phyloP scores from a whole-genome alignment of 2,888 invertebrate species.

The Eupithecia centaureata region DNA sequence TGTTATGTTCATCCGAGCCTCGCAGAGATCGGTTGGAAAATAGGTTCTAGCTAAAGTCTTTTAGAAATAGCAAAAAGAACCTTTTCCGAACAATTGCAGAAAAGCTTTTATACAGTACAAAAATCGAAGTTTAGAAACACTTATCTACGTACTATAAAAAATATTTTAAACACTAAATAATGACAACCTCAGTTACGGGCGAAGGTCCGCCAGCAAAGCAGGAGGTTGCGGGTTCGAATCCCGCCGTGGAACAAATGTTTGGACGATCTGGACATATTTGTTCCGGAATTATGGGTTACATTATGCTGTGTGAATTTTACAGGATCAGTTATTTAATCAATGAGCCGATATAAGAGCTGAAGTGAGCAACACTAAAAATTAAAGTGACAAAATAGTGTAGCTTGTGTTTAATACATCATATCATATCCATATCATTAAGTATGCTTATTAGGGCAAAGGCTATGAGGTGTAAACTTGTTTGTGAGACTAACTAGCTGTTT shows the following conservation, averaged over 20 bases:
- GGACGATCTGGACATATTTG: too few species aligned
- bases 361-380: not conserved
- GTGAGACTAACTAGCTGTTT: not conserved
- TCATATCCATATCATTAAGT: not conserved
- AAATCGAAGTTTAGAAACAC: not conserved
- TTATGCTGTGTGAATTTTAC: too few species aligned
- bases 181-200: too few species aligned
- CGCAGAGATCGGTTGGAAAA: conserved; percentile 14
- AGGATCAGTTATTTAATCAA: too few species aligned
- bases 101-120: not conserved
- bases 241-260: too few species aligned
- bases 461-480: not conserved
- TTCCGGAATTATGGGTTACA: too few species aligned
- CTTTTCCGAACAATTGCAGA: not conserved
- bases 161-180: too few species aligned
- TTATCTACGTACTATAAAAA: not conserved
- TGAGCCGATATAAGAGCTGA: too few species aligned
- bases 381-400: too few species aligned
- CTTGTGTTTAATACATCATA: too few species aligned
- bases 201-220: too few species aligned
- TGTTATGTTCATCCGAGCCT: conserved; percentile 31
- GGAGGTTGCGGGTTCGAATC: too few species aligned
- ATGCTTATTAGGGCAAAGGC: conserved; percentile 8
- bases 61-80: not conserved
- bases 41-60: conserved; percentile 10